Conservation (phyloP, 1,140 invertebrate species). For the Sitophilus oryzae region DNA sequence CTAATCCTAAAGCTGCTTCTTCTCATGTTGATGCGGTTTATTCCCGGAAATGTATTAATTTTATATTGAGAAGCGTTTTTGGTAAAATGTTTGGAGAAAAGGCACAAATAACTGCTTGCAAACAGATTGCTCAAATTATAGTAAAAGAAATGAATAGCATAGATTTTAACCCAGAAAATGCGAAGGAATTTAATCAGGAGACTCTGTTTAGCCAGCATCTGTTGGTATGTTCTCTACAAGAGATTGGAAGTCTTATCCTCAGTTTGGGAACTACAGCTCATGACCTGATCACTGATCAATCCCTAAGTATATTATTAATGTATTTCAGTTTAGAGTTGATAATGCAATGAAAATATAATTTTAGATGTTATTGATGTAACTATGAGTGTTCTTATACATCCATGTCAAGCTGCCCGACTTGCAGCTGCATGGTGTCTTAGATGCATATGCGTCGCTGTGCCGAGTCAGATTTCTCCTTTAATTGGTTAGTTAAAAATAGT, state of each 20-base stretch:
- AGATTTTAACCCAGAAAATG: constrained; percentile 84
- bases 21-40: constrained; percentile 97
- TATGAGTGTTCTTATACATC: constrained; percentile 83
- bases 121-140: constrained; percentile 88
- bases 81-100: constrained; percentile 94
- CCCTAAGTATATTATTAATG: constrained; percentile 58
- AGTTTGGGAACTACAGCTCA: constrained; percentile 88
- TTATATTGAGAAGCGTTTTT: constrained; percentile 85
- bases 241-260: constrained; percentile 78
- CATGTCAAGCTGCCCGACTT: constrained; percentile 83
- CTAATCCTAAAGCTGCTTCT: constrained; percentile 87
- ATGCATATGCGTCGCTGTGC: constrained; percentile 87
- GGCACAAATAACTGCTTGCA: constrained; percentile 90
- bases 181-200: constrained; percentile 83
- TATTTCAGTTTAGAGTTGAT: neutral
- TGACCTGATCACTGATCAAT: constrained; percentile 80
- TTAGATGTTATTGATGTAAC: constrained; percentile 51
- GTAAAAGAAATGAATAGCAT: constrained; percentile 93
- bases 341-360: constrained; percentile 17
- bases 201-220: constrained; percentile 91
- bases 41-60: constrained; percentile 94
- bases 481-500: constrained; percentile 46
- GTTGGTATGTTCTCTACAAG: constrained; percentile 88
- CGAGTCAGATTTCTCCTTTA: constrained; percentile 87
- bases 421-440: constrained; percentile 92